These are phyloP conservation scores for Spodoptera litura DNA, from an alignment of 1,140 invertebrate genomes.

Conservation along the genomic window DNA sequence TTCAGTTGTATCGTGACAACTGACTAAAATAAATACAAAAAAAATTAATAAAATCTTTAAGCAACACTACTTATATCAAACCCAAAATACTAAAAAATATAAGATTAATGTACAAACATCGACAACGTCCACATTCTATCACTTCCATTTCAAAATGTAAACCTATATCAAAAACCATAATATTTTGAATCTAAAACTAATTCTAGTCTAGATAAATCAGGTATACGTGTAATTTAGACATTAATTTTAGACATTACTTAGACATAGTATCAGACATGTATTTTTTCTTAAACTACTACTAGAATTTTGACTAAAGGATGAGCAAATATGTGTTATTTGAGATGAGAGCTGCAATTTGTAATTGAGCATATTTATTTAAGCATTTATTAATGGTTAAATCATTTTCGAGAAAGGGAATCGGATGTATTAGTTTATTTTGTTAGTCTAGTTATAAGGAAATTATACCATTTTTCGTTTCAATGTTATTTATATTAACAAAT, in stretches of 20 bases:
- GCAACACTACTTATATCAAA: too few species aligned
- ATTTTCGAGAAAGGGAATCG: too few species aligned
- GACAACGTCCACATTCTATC: neutral
- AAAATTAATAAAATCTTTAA: too few species aligned
- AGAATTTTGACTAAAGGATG: constrained; percentile 48
- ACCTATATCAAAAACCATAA: constrained; percentile 63
- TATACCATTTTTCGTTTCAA: too few species aligned
- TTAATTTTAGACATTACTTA: constrained; percentile 65
- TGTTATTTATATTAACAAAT: too few species aligned
- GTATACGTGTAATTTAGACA: constrained; percentile 63
- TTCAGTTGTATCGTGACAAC: too few species aligned
- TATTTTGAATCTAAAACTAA: constrained; percentile 52
- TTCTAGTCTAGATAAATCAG: constrained; percentile 63
- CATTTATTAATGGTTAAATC: neutral
- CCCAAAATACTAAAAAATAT: too few species aligned
- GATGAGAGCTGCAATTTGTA: constrained; percentile 22
- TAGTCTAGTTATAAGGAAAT: too few species aligned
- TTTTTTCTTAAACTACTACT: constrained; percentile 71
- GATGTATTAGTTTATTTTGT: too few species aligned
- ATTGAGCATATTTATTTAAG: constrained; percentile 14
- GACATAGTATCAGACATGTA: constrained; percentile 82
- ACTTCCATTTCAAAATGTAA: constrained; percentile 46
- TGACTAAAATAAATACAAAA: too few species aligned
- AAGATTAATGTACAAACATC: constrained; percentile 1
- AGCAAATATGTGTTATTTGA: neutral